Percentiles rank a stretch among this genome's conserved stretches.
These are phyloP conservation scores for Hymenopus coronatus DNA, from an alignment of 2,888 invertebrate species.

Conservation along the genomic window DNA sequence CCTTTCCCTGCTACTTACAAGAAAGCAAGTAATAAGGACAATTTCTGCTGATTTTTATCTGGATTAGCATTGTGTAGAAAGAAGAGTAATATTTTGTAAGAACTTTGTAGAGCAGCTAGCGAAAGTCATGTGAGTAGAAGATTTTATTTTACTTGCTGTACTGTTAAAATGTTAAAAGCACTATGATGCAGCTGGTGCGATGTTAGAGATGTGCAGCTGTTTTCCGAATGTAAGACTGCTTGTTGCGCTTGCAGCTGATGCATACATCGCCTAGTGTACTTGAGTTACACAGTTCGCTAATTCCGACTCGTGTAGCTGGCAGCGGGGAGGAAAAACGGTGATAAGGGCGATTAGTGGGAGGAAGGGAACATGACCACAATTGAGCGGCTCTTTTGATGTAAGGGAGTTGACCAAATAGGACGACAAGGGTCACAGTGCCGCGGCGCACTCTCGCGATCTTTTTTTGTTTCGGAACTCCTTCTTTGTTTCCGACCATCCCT, in stretches of 20 bases:
- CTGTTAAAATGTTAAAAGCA: too few species aligned
- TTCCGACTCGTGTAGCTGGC: neutral
- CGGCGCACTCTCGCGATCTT: neutral
- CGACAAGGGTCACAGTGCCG: constrained; percentile 19
- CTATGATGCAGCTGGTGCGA: too few species aligned
- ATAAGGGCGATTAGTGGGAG: neutral
- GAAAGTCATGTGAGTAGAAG: too few species aligned
- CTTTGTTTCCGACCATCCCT: neutral
- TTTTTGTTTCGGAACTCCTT: neutral
- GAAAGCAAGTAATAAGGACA: too few species aligned
- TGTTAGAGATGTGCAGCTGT: too few species aligned
- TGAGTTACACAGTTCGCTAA: neutral
- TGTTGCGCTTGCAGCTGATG: neutral
- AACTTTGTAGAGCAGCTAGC: too few species aligned
- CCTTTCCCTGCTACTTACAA: too few species aligned
- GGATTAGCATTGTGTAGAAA: too few species aligned
- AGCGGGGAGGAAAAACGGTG: neutral
- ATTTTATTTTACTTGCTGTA: too few species aligned
- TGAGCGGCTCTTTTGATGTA: neutral
- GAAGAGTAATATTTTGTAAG: too few species aligned
- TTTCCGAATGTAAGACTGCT: neutral
- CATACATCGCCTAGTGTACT: neutral
- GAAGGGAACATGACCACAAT: neutral
- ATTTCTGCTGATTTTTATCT: too few species aligned
- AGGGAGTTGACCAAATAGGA: constrained; percentile 30